Conservation (phyloP, 2,888 invertebrate genomes). For the Phortica magna region DNA sequence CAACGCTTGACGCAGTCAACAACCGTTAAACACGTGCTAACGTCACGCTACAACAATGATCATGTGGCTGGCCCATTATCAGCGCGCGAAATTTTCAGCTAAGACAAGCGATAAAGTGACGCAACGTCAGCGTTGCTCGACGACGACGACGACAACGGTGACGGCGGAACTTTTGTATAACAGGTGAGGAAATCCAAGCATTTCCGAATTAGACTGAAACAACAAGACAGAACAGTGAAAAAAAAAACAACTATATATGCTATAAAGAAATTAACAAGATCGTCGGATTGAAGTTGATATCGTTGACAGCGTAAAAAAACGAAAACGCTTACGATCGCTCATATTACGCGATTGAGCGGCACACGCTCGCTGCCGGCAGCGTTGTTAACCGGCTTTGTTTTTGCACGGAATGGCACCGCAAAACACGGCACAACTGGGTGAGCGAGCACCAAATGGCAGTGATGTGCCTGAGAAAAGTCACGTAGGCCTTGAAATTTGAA, state of each 20-base stretch:
- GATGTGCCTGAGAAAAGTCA: constrained; percentile 65
- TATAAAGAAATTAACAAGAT: background rate
- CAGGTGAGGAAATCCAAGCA: no score
- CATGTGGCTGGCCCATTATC: background rate
- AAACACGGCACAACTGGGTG: background rate
- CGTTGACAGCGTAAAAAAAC: background rate
- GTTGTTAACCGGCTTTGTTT: background rate
- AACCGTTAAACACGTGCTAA: background rate
- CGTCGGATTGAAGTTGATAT: background rate
- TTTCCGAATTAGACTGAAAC: no score
- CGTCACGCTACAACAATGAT: background rate
- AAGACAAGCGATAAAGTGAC: background rate
- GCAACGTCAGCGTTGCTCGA: no score
- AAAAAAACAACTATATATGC: background rate
- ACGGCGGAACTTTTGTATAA: no score
- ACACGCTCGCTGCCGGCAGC: background rate
- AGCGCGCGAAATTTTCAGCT: background rate
- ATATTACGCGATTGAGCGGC: constrained; percentile 9
- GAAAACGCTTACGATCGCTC: constrained; percentile 12
- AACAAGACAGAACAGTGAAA: no score
- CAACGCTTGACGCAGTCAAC: background rate
- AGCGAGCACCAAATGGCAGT: background rate
- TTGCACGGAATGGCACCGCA: background rate
- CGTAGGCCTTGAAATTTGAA: constrained; percentile 68
- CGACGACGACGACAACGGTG: no score